Conservation (phyloP, 1,140 invertebrate genomes). For the Drosophila azteca region DNA sequence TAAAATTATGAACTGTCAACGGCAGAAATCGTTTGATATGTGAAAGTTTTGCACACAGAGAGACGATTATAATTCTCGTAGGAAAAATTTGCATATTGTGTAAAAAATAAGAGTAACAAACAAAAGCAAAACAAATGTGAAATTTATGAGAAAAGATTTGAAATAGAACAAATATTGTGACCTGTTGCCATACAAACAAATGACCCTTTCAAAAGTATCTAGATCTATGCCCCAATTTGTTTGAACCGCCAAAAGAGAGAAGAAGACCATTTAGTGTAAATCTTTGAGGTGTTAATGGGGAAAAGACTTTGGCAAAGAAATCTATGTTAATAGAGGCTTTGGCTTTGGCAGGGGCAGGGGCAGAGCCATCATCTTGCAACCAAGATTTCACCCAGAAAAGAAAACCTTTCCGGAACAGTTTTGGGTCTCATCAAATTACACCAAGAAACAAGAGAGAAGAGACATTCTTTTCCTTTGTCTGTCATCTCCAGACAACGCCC, state of each 20-base stretch:
- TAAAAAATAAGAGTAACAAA: slow-evolving; percentile 18
- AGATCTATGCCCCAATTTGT: slow-evolving; percentile 58
- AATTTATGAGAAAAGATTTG: slow-evolving; percentile 35
- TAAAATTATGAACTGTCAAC: slow-evolving; percentile 46
- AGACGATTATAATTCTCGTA: slow-evolving; percentile 54
- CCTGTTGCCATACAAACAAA: slow-evolving; percentile 18
- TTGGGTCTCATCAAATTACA: slow-evolving; percentile 6
- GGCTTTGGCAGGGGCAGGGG: background rate
- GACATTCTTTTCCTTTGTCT: slow-evolving; percentile 26
- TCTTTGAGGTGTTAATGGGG: slow-evolving; percentile 7
- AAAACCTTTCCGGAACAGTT: slow-evolving; percentile 32
- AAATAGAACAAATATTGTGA: slow-evolving; percentile 41
- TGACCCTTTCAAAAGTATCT: slow-evolving; percentile 53
- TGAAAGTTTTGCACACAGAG: slow-evolving; percentile 57
- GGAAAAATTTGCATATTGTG: slow-evolving; percentile 52
- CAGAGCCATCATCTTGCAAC: background rate
- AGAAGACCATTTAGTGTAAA: slow-evolving; percentile 14
- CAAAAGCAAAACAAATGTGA: slow-evolving; percentile 41
- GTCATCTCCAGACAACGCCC: slow-evolving; percentile 25
- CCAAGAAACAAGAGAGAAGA: slow-evolving; percentile 2
- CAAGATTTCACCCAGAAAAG: slow-evolving; percentile 35
- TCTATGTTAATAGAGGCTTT: slow-evolving; percentile 39
- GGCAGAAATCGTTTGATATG: slow-evolving; percentile 29
- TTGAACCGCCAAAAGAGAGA: slow-evolving; percentile 25
- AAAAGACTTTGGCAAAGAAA: slow-evolving; percentile 10